Evolutionary conservation across 2,113 vertebrate genomes (phyloP).

Genomic region (Choloepus hoffmanni): DNA sequence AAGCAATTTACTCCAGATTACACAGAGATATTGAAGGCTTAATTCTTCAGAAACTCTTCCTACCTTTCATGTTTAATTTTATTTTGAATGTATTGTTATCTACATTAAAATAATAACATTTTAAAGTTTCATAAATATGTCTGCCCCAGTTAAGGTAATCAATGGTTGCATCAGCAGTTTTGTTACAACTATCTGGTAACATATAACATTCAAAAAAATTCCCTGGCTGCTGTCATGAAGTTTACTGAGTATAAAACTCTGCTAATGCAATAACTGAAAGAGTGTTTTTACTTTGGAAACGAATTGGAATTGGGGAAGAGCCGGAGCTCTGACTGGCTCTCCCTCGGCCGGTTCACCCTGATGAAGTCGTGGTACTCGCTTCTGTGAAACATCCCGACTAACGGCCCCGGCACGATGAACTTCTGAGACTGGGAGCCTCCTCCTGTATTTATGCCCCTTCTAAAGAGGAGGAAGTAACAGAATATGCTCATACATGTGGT

Average conservation of each 20-base stretch:
- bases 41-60: background rate
- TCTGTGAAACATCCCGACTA: background rate
- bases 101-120: background rate
- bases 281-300: background rate
- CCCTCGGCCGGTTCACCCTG: rapidly evolving
- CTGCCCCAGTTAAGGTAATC: background rate
- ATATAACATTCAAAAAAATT: background rate
- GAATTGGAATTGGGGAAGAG: background rate
- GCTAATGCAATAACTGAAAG: background rate
- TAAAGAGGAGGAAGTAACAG: background rate
- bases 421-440: rapidly evolving
- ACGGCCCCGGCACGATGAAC: rapidly evolving
- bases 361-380: rapidly evolving
- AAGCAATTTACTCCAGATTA: background rate
- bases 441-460: rapidly evolving
- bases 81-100: background rate
- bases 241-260: rapidly evolving
- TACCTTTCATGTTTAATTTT: background rate
- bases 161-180: rapidly evolving
- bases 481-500: rapidly evolving
- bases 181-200: rapidly evolving
- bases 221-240: background rate
- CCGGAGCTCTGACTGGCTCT: rapidly evolving
- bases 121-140: too few relatives aligned
- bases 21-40: background rate